Evolutionary conservation across 2,797 vertebrate genomes (phyloP).

Genomic region (Chelidonichthys spinosus): DNA sequence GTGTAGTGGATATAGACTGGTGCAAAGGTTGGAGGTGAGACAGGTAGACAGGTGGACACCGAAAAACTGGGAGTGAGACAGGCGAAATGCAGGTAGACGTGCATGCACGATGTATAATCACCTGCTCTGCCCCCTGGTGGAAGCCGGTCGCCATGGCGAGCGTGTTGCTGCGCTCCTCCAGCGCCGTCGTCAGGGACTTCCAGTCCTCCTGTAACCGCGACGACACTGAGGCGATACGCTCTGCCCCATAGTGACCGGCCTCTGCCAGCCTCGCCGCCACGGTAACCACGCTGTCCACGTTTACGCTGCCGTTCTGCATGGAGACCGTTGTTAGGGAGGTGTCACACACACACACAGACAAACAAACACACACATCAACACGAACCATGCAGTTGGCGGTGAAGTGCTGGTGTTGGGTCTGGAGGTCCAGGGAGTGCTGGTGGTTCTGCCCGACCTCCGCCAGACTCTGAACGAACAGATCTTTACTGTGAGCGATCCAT

Average conservation of each 20-base stretch:
- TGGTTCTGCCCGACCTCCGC: constrained; percentile 95
- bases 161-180: constrained; percentile 96
- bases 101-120: constrained; percentile 53
- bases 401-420: constrained; percentile 98
- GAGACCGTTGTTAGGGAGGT: background rate
- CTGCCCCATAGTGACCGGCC: constrained; percentile 94
- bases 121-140: constrained; percentile 98
- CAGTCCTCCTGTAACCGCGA: constrained; percentile 95
- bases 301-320: constrained; percentile 95
- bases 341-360: background rate
- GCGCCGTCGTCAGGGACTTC: constrained; percentile 92
- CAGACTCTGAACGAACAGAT: constrained; percentile 94
- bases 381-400: constrained; percentile 97
- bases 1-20: background rate
- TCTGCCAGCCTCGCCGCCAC: constrained; percentile 93
- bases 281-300: constrained; percentile 97
- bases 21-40: background rate
- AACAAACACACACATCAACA: background rate
- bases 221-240: constrained; percentile 94
- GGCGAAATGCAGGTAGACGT: background rate
- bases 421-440: constrained; percentile 94
- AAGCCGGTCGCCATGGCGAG: constrained; percentile 96
- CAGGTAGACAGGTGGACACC: background rate
- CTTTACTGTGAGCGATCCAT: constrained; percentile 99
- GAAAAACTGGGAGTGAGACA: background rate